These are phyloP conservation scores for Corythaixoides concolor DNA, from an alignment of 2,113 vertebrate genomes.

Conservation along the genomic window DNA sequence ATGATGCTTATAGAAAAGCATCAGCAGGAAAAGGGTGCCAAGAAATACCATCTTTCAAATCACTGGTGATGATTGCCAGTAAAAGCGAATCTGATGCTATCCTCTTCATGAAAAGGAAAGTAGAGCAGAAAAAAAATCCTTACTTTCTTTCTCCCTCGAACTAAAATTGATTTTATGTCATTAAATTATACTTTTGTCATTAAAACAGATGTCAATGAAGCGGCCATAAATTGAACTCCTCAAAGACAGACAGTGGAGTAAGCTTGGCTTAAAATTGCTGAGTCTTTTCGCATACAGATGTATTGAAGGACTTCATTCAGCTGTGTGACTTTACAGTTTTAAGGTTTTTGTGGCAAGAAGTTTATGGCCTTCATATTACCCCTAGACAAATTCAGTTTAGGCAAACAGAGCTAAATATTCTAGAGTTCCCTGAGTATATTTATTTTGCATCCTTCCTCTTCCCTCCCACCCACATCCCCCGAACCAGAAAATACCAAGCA, in stretches of 20 bases:
- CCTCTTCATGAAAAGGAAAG: neutral
- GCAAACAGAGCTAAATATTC: neutral
- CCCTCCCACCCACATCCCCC: neutral
- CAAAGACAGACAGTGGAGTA: neutral
- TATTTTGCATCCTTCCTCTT: neutral
- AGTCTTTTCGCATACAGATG: neutral
- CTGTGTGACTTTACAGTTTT: neutral
- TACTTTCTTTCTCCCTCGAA: neutral
- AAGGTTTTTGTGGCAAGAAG: neutral
- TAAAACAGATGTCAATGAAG: neutral
- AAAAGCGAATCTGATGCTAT: neutral
- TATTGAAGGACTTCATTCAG: neutral
- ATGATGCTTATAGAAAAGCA: neutral
- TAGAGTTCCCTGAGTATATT: neutral
- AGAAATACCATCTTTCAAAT: neutral
- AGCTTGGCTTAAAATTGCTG: neutral
- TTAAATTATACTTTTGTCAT: neutral
- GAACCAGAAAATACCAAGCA: neutral
- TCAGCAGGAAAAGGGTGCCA: neutral
- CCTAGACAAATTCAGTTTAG: neutral
- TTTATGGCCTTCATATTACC: neutral
- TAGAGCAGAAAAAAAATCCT: neutral
- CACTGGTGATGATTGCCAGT: neutral
- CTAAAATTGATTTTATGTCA: neutral
- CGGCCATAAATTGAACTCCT: neutral